Evolutionary conservation across 2,888 invertebrate species (phyloP).

Genomic region (Lydus trimaculatus): DNA sequence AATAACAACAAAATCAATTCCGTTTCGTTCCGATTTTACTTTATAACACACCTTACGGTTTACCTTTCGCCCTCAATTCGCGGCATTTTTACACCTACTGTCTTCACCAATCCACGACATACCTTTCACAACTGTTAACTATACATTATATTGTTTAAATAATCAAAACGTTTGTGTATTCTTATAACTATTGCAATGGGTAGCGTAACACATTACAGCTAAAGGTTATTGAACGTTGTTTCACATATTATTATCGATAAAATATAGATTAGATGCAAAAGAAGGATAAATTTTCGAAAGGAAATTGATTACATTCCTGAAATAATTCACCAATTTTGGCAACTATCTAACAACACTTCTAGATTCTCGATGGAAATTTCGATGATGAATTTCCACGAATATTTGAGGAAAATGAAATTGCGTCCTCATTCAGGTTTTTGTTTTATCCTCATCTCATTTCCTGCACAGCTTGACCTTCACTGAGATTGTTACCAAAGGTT

Average conservation of each 20-base stretch:
- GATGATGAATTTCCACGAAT: background rate
- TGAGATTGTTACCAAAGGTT: constrained; percentile 31
- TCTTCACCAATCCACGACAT: constrained; percentile 43
- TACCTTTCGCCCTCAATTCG: constrained; percentile 62
- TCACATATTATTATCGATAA: constrained; percentile 36
- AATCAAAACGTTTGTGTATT: constrained; percentile 20
- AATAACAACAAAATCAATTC: constrained; percentile 32
- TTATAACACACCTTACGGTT: constrained; percentile 54
- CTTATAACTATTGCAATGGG: constrained; percentile 43
- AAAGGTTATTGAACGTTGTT: constrained; percentile 55
- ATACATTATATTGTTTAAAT: constrained; percentile 19
- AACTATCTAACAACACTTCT: no score
- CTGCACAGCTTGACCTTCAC: constrained; percentile 27
- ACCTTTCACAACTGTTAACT: constrained; percentile 26
- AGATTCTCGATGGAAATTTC: background rate
- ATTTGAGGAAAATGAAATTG: constrained; percentile 13
- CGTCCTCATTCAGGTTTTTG: constrained; percentile 23
- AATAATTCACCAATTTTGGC: background rate
- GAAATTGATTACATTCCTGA: background rate
- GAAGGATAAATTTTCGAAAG: constrained; percentile 14
- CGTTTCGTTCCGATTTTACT: constrained; percentile 55
- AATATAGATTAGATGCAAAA: constrained; percentile 35
- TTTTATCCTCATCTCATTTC: constrained; percentile 20
- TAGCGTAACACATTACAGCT: constrained; percentile 61
- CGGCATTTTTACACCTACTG: constrained; percentile 61